These are phyloP conservation scores for Lasioglossum pauxillum DNA, from an alignment of 2,888 invertebrate genomes.

Conservation along the genomic window DNA sequence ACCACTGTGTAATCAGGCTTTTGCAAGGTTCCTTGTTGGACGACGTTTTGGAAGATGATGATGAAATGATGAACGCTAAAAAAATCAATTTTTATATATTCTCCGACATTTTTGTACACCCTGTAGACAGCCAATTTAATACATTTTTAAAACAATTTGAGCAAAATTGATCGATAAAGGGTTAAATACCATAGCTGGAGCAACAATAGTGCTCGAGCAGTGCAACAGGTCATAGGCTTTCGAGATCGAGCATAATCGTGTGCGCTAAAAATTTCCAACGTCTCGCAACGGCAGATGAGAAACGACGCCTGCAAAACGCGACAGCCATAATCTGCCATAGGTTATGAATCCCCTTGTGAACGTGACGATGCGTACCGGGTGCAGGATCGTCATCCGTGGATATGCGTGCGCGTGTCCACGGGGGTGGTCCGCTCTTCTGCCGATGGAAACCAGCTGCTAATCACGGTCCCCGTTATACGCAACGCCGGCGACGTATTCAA, in stretches of 20 bases:
- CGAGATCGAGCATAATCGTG: neutral
- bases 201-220: neutral
- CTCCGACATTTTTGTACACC: neutral
- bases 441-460: conserved; percentile 70
- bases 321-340: conserved; percentile 74
- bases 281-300: conserved; percentile 67
- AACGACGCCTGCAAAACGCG: conserved; percentile 74
- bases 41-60: neutral
- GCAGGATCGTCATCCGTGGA: conserved; percentile 47
- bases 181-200: neutral
- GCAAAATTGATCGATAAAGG: neutral
- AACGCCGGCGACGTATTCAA: conserved; percentile 53
- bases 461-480: conserved; percentile 72
- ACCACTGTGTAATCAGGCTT: neutral
- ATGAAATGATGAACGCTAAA: neutral
- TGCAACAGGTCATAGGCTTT: neutral
- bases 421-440: conserved; percentile 75
- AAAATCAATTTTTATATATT: neutral
- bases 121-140: too few species aligned
- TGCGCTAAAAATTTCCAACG: neutral
- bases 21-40: neutral
- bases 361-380: conserved; percentile 58
- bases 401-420: conserved; percentile 60
- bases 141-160: too few species aligned
- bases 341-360: conserved; percentile 72